phyloP scores from a whole-genome alignment of 2,797 vertebrate species.

The Simalia tracyae region DNA sequence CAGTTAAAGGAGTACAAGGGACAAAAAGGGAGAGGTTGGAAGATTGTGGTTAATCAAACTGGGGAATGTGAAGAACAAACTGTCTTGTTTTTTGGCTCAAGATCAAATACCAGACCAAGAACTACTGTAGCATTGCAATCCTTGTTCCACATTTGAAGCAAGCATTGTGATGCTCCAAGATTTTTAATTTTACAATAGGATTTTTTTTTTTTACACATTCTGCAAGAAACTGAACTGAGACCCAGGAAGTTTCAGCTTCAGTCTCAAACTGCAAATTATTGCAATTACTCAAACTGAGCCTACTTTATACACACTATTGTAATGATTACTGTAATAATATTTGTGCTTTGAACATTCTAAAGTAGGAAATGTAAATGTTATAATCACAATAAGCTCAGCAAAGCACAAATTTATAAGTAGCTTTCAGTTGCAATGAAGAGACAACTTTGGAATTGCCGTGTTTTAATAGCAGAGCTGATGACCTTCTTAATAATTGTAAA shows the following conservation, averaged over 20 bases:
- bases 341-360: background rate
- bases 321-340: background rate
- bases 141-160: background rate
- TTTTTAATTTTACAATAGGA: background rate
- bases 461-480: background rate
- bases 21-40: background rate
- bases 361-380: background rate
- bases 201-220: background rate
- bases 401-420: background rate
- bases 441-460: background rate
- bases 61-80: background rate
- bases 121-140: background rate
- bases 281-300: background rate
- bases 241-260: background rate
- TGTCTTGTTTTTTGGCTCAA: background rate
- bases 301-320: background rate
- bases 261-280: background rate
- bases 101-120: background rate
- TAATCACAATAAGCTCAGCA: background rate
- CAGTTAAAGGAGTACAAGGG: background rate
- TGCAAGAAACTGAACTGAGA: background rate
- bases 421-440: background rate
- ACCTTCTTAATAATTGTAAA: background rate
- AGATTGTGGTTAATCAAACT: background rate
- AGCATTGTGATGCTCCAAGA: background rate